Evolutionary conservation across 2,888 invertebrate species (phyloP), one percentile per base, ranked within the genome.

Genomic region (Scaptomyza polygonia): DNA sequence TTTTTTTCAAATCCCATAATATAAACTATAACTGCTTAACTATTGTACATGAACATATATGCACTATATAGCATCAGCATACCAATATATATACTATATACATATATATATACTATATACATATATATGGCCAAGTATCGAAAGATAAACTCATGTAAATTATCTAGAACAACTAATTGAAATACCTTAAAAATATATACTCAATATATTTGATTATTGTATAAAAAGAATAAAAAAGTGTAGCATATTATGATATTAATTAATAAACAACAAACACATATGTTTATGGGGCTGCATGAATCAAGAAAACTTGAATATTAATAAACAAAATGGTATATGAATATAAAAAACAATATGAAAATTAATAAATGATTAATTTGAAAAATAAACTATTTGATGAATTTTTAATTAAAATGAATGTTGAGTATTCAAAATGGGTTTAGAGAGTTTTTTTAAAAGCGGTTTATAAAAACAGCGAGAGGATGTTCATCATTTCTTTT

Each of bases 351-450:
- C 3, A 25, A 57, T 25, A 71, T 73, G 70, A 77, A 77, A 77
- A 87, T 82, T 86, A 82, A 87, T 82, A 84, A 66, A 77, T 59
- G 30, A 85, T 87, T 82, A 82, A 87, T 83, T 87, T 85, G 79
- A 69, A 42, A 12, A 45, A 73, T 32, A 55, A 42, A 34, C 30
- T 18, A 12, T 29, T 27, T 4, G 0, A 14, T 2, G 4, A 5
- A 5, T 34, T 9, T 55, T 42, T 5, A n/a, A 27, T 40, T 16
- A 6, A 9, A 11, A 5, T 3, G 6, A 12, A 25, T 25, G 4
- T 25, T 25, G 25, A 3, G 21, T 2, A 2, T 21, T 21, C 21
- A 21, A 21, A 21, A 21, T 21, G 25, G 25, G 25, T 1, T 25
- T 25, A 1, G 21, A 21, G 3, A 21, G 21, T 21, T 25, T 5